These are phyloP conservation scores for Pedicia rivosa DNA, from an alignment of 2,888 invertebrate genomes.

Conservation along the genomic window DNA sequence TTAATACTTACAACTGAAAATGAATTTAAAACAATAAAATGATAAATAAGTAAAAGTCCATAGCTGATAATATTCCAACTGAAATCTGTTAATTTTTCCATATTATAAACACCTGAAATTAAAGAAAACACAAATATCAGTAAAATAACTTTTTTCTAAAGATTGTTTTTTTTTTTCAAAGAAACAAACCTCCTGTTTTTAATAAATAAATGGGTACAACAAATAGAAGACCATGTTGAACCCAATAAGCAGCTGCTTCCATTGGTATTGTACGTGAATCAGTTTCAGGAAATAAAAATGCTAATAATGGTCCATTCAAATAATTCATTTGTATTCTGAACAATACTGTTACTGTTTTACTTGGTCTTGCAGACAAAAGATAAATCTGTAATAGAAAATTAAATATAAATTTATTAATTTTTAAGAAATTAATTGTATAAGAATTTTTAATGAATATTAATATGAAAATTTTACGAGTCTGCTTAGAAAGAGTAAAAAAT, in stretches of 20 bases:
- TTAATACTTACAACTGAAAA: conserved; percentile 41
- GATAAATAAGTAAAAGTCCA: conserved; percentile 64
- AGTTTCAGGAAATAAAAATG: conserved; percentile 86
- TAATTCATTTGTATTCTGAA: conserved; percentile 88
- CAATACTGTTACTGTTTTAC: conserved; percentile 59
- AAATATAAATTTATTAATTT: conserved; percentile 1
- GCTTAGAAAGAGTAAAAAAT: no score
- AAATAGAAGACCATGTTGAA: conserved; percentile 91
- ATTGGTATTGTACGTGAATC: conserved; percentile 82
- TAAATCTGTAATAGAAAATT: conserved; percentile 53
- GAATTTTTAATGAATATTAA: no score
- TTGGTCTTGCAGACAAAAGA: conserved; percentile 73
- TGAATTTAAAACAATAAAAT: conserved; percentile 61
- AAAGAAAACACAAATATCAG: conserved; percentile 9
- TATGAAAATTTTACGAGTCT: no score
- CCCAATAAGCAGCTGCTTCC: conserved; percentile 86
- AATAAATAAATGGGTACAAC: conserved; percentile 87
- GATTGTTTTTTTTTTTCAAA: not conserved
- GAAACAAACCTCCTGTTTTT: conserved; percentile 60
- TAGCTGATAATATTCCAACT: conserved; percentile 69
- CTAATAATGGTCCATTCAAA: conserved; percentile 84
- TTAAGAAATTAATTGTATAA: no score
- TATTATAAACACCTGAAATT: conserved; percentile 63
- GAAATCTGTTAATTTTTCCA: conserved; percentile 58
- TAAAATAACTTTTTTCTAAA: no score